Conservation (phyloP, 1,140 invertebrate species). For the Drosophila repleta region DNA sequence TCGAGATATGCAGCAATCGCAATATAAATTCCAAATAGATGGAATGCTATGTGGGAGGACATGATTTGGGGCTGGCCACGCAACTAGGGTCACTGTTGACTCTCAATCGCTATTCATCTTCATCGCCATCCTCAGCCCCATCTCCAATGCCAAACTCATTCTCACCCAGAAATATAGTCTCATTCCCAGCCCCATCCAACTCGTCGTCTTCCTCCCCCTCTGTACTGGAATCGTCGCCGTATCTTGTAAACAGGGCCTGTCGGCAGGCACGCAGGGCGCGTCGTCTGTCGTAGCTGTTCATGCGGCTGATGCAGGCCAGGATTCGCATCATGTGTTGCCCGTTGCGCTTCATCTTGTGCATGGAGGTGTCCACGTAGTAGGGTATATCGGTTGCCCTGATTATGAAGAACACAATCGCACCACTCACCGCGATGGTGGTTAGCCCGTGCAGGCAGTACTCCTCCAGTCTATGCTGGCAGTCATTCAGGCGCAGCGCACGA, state of each 20-base stretch:
- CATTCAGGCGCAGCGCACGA: neutral
- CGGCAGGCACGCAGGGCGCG: constrained; percentile 34
- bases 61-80: constrained; percentile 34
- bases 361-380: neutral
- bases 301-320: constrained; percentile 18
- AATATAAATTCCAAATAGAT: constrained; percentile 43
- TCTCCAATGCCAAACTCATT: neutral
- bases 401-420: constrained; percentile 38
- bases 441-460: constrained; percentile 45
- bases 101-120: too few species aligned
- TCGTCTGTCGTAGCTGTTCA: constrained; percentile 18
- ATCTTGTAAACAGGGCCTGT: constrained; percentile 12
- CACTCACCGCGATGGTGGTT: constrained; percentile 19
- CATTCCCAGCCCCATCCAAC: neutral
- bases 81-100: constrained; percentile 1
- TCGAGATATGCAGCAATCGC: constrained; percentile 29
- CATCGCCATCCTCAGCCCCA: neutral
- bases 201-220: neutral
- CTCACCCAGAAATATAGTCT: neutral
- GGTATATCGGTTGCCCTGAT: constrained; percentile 45
- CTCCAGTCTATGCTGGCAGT: neutral
- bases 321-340: neutral
- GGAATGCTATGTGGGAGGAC: constrained; percentile 12
- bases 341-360: neutral
- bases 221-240: neutral